Percentiles rank a stretch among this genome's conserved stretches.
These are phyloP conservation scores for Synergus itoensis DNA, from an alignment of 2,888 invertebrate species.

Conservation along the genomic window DNA sequence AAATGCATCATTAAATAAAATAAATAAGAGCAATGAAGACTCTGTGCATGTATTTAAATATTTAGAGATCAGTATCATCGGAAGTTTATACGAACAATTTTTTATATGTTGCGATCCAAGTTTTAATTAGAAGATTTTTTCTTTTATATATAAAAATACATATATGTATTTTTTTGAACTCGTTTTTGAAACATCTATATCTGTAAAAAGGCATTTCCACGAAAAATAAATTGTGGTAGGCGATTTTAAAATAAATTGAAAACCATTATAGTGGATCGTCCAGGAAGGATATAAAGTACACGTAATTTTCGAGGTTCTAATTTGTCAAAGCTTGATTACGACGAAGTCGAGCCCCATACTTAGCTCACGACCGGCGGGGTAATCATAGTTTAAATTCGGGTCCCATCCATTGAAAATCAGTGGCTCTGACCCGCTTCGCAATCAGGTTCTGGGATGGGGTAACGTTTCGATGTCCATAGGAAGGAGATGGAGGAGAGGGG, in stretches of 20 bases:
- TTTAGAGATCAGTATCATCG: slow-evolving; percentile 15
- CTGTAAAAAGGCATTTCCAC: no score
- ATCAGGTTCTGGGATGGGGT: slow-evolving; percentile 68
- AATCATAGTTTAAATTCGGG: slow-evolving; percentile 78
- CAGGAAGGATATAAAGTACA: slow-evolving; percentile 61
- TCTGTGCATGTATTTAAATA: neutral
- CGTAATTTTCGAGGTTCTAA: slow-evolving; percentile 75
- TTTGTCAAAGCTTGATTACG: slow-evolving; percentile 77
- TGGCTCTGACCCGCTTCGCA: slow-evolving; percentile 74
- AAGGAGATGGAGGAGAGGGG: slow-evolving; percentile 52
- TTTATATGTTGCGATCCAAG: slow-evolving; percentile 8
- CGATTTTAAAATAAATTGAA: slow-evolving; percentile 58
- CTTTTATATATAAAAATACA: no score
- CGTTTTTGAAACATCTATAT: no score
- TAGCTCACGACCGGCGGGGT: slow-evolving; percentile 67
- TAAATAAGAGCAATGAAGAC: neutral
- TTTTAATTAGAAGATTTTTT: slow-evolving; percentile 1
- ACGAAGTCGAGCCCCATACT: slow-evolving; percentile 74
- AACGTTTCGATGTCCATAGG: slow-evolving; percentile 43
- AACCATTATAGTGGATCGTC: slow-evolving; percentile 53
- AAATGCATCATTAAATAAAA: neutral
- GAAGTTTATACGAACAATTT: neutral
- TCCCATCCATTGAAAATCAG: slow-evolving; percentile 78
- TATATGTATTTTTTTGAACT: no score
- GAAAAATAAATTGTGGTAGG: neutral